phyloP scores from a whole-genome alignment of 2,797 vertebrate species.

The Protosalanx chinensis region DNA sequence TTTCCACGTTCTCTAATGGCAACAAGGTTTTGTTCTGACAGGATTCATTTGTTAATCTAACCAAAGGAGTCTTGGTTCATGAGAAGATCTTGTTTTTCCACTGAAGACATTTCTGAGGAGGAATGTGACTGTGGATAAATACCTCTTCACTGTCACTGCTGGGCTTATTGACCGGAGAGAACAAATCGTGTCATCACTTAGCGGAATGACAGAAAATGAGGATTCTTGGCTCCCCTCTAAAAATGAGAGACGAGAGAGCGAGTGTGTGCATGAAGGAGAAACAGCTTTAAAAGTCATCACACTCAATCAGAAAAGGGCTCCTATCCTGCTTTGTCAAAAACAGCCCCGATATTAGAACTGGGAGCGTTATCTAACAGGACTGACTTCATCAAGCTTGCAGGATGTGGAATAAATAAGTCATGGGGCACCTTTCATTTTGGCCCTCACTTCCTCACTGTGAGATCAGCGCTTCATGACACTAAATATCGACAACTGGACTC shows the following conservation, averaged over 20 bases:
- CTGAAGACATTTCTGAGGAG: background rate
- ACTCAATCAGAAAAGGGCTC: slow-evolving; percentile 14
- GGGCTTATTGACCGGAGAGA: slow-evolving; percentile 6
- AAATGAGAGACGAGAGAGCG: slow-evolving; percentile 6
- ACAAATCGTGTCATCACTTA: background rate
- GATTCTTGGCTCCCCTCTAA: background rate
- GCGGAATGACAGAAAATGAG: slow-evolving; percentile 5
- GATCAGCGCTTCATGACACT: background rate
- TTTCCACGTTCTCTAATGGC: background rate
- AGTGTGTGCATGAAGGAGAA: background rate
- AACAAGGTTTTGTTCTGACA: background rate
- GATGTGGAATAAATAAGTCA: background rate
- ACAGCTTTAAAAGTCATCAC: slow-evolving; percentile 25
- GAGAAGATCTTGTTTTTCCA: background rate
- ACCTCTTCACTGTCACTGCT: background rate
- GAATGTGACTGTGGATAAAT: background rate
- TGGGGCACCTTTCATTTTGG: slow-evolving; percentile 6
- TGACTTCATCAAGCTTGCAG: background rate
- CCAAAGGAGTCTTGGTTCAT: background rate
- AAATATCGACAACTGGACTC: background rate
- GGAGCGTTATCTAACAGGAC: background rate
- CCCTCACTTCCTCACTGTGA: background rate
- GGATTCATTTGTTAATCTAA: background rate
- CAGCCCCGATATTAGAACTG: slow-evolving; percentile 7
- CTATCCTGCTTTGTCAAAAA: background rate